Conservation (phyloP, 1,140 invertebrate species). For the Sitobion miscanthi region DNA sequence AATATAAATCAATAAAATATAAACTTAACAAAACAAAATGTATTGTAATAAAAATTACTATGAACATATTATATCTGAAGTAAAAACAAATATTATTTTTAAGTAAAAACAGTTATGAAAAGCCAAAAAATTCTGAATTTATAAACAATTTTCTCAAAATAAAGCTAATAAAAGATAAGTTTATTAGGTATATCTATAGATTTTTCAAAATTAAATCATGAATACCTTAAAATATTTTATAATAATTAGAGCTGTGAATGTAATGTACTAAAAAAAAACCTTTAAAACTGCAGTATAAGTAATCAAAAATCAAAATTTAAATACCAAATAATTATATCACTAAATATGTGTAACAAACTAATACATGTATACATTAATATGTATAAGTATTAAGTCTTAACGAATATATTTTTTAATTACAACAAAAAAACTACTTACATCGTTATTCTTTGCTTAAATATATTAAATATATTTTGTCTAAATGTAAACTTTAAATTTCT, state of each 20-base stretch:
- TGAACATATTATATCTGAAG: background rate
- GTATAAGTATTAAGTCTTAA: too few species aligned
- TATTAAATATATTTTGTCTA: background rate
- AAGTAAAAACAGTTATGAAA: too few species aligned
- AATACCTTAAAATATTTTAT: background rate
- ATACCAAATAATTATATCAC: background rate
- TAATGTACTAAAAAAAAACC: background rate
- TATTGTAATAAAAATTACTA: background rate
- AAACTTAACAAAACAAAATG: background rate
- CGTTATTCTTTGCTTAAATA: background rate
- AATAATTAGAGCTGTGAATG: background rate
- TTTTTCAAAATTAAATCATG: background rate
- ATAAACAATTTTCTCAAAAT: too few species aligned
- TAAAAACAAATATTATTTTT: background rate
- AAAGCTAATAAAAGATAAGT: too few species aligned
- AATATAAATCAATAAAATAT: background rate
- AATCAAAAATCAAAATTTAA: too few species aligned
- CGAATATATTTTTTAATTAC: background rate
- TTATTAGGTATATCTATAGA: too few species aligned
- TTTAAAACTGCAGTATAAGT: background rate
- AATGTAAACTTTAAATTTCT: background rate
- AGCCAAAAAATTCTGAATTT: too few species aligned
- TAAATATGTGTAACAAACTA: too few species aligned
- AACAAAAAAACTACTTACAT: background rate
- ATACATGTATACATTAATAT: too few species aligned